Conservation (phyloP, 64 coral and sea anemone species). For the Dendrophyllia cribrosa region DNA sequence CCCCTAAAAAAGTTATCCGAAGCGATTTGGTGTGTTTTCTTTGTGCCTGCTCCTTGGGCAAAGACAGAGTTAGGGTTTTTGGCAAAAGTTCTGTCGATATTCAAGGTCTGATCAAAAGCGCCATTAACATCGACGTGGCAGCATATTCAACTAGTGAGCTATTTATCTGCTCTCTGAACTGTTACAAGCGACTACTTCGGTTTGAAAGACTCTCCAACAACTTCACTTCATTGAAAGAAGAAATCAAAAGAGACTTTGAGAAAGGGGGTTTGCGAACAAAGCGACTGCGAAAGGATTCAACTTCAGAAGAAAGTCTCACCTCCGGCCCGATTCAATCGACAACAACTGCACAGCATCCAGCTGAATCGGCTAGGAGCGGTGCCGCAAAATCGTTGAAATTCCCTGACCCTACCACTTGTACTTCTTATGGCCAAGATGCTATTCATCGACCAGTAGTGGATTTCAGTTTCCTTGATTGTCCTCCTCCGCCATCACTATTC, state of each 20-base stretch:
- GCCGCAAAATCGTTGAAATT: constrained; percentile 31
- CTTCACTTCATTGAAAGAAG: not conserved
- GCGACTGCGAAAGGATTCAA: not conserved
- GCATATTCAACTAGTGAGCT: constrained; percentile 31
- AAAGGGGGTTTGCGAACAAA: not conserved
- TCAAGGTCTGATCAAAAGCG: constrained; percentile 11
- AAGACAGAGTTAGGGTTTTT: constrained; percentile 30
- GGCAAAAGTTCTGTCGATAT: constrained; percentile 47
- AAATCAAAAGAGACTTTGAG: not conserved
- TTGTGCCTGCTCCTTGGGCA: not conserved
- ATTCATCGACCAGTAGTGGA: not conserved
- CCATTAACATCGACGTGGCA: constrained; percentile 18
- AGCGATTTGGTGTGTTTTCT: not conserved
- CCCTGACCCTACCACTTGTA: constrained; percentile 43
- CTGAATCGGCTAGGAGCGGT: not conserved
- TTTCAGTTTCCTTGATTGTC: constrained; percentile 4
- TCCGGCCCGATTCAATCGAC: not conserved
- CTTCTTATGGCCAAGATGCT: constrained; percentile 35
- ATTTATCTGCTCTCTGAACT: constrained; percentile 18
- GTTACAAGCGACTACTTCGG: not conserved
- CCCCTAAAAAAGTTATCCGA: not conserved
- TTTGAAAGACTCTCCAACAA: constrained; percentile 11
- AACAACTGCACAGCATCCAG: not conserved
- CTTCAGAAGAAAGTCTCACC: not conserved
- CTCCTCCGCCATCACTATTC: not conserved